Percentiles rank a stretch among this genome's conserved stretches.
These are phyloP conservation scores for Pitta sordida DNA, from an alignment of 2,113 vertebrate species.

Conservation along the genomic window DNA sequence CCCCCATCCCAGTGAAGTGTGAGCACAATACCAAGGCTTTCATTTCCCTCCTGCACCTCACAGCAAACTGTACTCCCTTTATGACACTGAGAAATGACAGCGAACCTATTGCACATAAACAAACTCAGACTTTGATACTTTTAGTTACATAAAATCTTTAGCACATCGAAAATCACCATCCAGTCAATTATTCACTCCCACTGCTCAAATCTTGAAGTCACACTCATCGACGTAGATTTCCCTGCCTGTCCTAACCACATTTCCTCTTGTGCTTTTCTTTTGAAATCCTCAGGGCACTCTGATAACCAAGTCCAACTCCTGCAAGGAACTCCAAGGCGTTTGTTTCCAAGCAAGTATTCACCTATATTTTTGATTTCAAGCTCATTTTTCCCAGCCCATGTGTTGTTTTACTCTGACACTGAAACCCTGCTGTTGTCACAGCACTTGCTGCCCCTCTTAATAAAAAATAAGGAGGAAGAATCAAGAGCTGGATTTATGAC, in stretches of 20 bases:
- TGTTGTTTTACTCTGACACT: background rate
- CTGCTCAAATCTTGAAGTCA: slow-evolving; percentile 11
- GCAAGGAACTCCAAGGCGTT: background rate
- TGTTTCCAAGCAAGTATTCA: background rate
- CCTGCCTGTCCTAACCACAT: slow-evolving; percentile 10
- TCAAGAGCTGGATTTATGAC: slow-evolving; percentile 15
- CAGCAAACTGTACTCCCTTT: background rate
- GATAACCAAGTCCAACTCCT: background rate
- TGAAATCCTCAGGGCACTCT: background rate
- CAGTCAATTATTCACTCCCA: slow-evolving; percentile 59
- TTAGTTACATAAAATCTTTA: slow-evolving; percentile 54
- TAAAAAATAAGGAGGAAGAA: background rate
- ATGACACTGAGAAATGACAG: slow-evolving; percentile 1
- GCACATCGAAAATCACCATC: slow-evolving; percentile 1
- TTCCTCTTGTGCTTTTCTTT: slow-evolving; percentile 28
- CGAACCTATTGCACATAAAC: slow-evolving; percentile 28
- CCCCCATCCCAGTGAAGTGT: background rate
- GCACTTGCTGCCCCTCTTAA: background rate
- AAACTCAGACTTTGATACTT: slow-evolving; percentile 63
- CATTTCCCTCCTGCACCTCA: background rate
- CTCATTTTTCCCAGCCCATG: background rate
- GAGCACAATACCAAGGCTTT: background rate
- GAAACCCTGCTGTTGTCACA: background rate
- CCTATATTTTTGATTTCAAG: background rate
- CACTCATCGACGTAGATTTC: background rate